A percentile compares a stretch with the other conserved stretches of the same genome.
Evolutionary conservation across 2,888 invertebrate genomes (phyloP).

Genomic region (Drosophila lutescens): DNA sequence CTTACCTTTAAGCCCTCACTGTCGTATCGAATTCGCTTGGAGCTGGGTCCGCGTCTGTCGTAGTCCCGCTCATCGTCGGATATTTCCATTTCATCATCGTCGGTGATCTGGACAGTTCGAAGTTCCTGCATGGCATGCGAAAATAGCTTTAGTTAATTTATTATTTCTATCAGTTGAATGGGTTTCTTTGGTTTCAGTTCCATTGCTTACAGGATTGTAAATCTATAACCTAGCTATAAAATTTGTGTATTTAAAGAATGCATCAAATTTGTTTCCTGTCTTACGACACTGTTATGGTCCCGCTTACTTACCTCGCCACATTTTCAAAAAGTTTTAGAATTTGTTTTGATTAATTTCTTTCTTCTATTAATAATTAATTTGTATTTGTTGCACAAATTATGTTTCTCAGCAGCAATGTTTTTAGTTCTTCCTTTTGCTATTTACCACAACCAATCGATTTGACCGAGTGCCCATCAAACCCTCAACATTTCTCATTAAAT

Average conservation of each 20-base stretch:
- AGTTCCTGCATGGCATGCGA: slow-evolving; percentile 81
- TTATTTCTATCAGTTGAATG: slow-evolving; percentile 10
- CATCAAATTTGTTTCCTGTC: slow-evolving; percentile 57
- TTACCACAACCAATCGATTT: slow-evolving; percentile 70
- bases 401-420: slow-evolving; percentile 32
- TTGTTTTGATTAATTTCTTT: slow-evolving; percentile 20
- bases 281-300: slow-evolving; percentile 55
- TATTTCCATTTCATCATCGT: slow-evolving; percentile 94
- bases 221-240: slow-evolving; percentile 66
- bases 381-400: slow-evolving; percentile 46
- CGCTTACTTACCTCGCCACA: slow-evolving; percentile 72
- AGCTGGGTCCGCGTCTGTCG: slow-evolving; percentile 68
- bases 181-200: slow-evolving; percentile 15
- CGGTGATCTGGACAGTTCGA: slow-evolving; percentile 84
- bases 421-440: slow-evolving; percentile 43
- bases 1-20: slow-evolving; percentile 83
- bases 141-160: slow-evolving; percentile 35
- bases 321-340: slow-evolving; percentile 48
- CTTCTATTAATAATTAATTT: slow-evolving; percentile 44
- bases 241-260: slow-evolving; percentile 63
- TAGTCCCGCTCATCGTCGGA: slow-evolving; percentile 90
- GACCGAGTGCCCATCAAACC: slow-evolving; percentile 50
- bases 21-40: slow-evolving; percentile 83
- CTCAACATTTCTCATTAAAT: slow-evolving; percentile 35
- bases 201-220: slow-evolving; percentile 56